A percentile compares a stretch with the other conserved stretches of the same genome.
phyloP scores from a whole-genome alignment of 2,888 invertebrate species.

The Myopa tessellatipennis region DNA sequence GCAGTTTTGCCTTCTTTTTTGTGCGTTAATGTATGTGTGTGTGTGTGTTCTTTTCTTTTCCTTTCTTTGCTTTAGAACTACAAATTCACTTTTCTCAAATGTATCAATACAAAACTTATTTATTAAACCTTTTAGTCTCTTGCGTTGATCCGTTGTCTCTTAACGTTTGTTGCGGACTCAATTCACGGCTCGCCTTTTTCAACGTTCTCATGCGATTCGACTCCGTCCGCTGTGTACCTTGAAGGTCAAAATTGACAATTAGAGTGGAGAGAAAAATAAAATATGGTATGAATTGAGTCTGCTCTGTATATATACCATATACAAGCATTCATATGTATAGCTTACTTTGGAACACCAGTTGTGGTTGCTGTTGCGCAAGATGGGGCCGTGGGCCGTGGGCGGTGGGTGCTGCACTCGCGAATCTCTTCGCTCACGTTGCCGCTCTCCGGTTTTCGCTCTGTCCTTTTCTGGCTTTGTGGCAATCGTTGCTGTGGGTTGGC shows the following conservation, averaged over 20 bases:
- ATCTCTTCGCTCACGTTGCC: not conserved
- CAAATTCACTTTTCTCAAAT: conserved; percentile 34
- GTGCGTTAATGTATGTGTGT: not conserved
- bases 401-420: conserved; percentile 28
- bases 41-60: not conserved
- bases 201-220: conserved; percentile 47
- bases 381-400: conserved; percentile 22
- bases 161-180: conserved; percentile 63
- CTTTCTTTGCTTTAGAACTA: conserved; percentile 14
- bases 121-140: conserved; percentile 13
- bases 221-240: conserved; percentile 56
- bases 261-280: conserved; percentile 45
- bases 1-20: conserved; percentile 13
- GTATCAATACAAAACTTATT: conserved; percentile 3
- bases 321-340: conserved; percentile 33
- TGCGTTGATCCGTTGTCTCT: conserved; percentile 55
- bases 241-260: conserved; percentile 68
- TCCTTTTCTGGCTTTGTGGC: not conserved
- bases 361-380: conserved; percentile 15
- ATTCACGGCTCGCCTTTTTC: conserved; percentile 50
- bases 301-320: conserved; percentile 31
- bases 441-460: not conserved
- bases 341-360: conserved; percentile 33
- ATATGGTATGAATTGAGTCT: conserved; percentile 24
- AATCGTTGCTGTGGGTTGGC: not conserved